Conservation (phyloP, 2,797 vertebrate species). For the Acanthornis magna region DNA sequence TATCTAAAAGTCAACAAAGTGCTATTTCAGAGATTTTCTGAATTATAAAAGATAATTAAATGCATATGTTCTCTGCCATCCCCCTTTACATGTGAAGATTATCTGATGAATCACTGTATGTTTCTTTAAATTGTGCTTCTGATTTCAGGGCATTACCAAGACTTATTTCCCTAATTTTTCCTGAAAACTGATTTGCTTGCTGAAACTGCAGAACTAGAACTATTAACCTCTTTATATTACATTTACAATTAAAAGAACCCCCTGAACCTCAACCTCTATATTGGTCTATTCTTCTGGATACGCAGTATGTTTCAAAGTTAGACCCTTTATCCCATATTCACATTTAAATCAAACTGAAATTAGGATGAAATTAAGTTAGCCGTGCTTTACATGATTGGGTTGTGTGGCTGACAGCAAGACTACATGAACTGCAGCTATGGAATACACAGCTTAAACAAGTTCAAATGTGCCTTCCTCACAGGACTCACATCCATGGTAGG, state of each 20-base stretch:
- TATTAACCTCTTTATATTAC: background rate
- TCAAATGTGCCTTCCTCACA: background rate
- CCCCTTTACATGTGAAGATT: background rate
- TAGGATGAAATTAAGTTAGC: background rate
- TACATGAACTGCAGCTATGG: background rate
- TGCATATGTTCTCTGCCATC: background rate
- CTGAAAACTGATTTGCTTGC: background rate
- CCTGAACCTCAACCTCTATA: background rate
- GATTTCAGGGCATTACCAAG: background rate
- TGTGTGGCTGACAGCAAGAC: background rate
- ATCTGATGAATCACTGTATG: background rate
- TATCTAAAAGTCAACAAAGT: conserved; percentile 13
- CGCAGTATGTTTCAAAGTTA: background rate
- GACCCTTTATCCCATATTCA: background rate
- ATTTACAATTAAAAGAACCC: background rate
- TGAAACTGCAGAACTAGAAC: background rate
- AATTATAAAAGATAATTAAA: conserved; percentile 29
- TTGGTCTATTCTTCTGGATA: background rate
- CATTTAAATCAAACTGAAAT: background rate
- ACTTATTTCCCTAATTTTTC: background rate
- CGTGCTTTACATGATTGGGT: background rate
- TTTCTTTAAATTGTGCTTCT: background rate
- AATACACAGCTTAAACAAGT: background rate
- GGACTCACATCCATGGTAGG: background rate
- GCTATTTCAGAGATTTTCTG: background rate